Conservation (phyloP, 2,797 vertebrate species). For the Aldrovandia affinis region DNA sequence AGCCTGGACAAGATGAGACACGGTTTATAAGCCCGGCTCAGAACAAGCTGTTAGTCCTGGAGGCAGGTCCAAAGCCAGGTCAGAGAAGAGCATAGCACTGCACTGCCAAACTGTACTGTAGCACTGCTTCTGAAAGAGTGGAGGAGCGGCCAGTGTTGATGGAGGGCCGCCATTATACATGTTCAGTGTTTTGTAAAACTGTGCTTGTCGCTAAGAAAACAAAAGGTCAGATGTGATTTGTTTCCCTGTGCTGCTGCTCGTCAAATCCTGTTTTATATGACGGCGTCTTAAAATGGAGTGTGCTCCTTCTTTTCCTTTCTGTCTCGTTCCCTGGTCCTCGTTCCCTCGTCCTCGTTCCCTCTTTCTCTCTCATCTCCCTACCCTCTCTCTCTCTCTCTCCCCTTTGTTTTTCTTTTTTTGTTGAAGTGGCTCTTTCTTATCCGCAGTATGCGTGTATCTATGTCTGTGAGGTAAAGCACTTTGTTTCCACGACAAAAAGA, state of each 20-base stretch:
- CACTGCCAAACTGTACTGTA: slow-evolving; percentile 52
- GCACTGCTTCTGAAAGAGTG: slow-evolving; percentile 10
- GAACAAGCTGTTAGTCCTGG: neutral
- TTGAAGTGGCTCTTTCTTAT: neutral
- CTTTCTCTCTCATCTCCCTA: neutral
- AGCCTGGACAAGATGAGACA: neutral
- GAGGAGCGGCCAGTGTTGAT: neutral
- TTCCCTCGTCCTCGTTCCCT: neutral
- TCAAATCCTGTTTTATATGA: neutral
- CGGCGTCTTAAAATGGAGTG: neutral
- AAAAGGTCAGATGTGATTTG: slow-evolving; percentile 42
- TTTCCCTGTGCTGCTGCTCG: slow-evolving; percentile 37
- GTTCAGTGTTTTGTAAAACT: slow-evolving; percentile 27
- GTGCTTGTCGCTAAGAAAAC: slow-evolving; percentile 29
- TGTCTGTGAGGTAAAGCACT: neutral
- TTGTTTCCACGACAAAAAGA: neutral
- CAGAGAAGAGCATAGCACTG: slow-evolving; percentile 30
- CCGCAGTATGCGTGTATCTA: slow-evolving; percentile 31
- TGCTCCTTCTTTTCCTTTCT: neutral
- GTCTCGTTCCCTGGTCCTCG: neutral
- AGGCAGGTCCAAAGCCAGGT: neutral
- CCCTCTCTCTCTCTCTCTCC: neutral
- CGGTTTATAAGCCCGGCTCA: neutral
- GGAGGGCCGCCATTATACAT: slow-evolving; percentile 11
- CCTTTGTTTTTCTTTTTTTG: neutral